phyloP scores from a whole-genome alignment of 2,113 vertebrate genomes.

The Mirounga angustirostris region DNA sequence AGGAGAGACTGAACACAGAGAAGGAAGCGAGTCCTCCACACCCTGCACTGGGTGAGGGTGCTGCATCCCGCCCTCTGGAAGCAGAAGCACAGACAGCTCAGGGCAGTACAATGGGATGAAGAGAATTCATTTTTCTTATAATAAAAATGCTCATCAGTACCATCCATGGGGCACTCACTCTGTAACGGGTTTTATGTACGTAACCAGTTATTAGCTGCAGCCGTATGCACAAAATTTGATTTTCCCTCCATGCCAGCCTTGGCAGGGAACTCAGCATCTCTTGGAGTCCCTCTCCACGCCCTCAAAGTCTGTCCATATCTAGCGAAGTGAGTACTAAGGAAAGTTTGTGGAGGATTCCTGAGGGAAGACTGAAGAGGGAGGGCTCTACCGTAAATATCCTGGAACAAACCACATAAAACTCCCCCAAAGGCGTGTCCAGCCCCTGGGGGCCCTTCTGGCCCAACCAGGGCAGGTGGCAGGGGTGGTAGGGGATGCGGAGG shows the following conservation, averaged over 20 bases:
- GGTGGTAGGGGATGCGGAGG: rapidly evolving
- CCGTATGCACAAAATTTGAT: neutral
- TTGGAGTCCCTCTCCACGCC: neutral
- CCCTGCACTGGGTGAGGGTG: too few species aligned
- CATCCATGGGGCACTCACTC: neutral
- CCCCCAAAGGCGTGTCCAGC: neutral
- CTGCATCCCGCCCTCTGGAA: too few species aligned
- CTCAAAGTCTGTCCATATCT: neutral
- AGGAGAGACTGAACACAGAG: neutral
- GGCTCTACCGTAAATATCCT: neutral
- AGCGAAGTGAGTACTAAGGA: neutral
- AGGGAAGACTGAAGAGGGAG: neutral
- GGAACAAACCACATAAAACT: neutral
- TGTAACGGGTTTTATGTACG: neutral
- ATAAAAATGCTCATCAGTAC: neutral
- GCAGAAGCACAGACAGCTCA: too few species aligned
- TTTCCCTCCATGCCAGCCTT: neutral
- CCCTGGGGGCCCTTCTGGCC: neutral
- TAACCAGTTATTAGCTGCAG: neutral
- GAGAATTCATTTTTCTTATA: neutral
- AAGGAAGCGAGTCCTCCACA: neutral
- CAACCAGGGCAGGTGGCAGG: neutral
- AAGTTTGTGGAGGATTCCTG: neutral
- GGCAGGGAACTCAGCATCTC: neutral
- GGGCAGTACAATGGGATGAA: neutral